These are phyloP conservation scores for Helogale parvula DNA, from an alignment of 2,113 vertebrate species.

Conservation along the genomic window DNA sequence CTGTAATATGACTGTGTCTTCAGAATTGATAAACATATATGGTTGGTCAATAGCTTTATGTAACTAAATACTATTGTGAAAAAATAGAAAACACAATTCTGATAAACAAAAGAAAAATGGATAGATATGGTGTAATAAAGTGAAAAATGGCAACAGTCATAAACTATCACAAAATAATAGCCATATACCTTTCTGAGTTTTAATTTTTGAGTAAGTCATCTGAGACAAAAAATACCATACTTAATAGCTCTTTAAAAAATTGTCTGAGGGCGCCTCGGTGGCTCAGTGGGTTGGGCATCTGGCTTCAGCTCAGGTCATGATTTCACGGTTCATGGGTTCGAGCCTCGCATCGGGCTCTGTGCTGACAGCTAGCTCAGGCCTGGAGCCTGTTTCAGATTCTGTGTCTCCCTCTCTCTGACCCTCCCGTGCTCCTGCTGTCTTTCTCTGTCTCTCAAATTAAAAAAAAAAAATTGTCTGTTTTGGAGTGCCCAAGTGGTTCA, in stretches of 20 bases:
- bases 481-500: too few species aligned
- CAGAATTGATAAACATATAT: not conserved
- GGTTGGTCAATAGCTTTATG: not conserved
- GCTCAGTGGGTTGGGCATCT: too few species aligned
- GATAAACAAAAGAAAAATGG: not conserved
- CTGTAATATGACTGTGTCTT: not conserved
- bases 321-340: too few species aligned
- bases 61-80: not conserved
- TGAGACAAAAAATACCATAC: not conserved
- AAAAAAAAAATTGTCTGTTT: too few species aligned
- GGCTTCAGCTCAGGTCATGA: too few species aligned
- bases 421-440: too few species aligned
- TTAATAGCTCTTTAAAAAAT: not conserved
- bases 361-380: too few species aligned
- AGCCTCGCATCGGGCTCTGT: too few species aligned
- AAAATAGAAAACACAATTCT: not conserved
- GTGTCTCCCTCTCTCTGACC: too few species aligned
- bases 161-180: not conserved
- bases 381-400: too few species aligned
- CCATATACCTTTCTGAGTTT: not conserved
- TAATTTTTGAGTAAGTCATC: not conserved
- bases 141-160: not conserved
- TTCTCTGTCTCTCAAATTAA: too few species aligned
- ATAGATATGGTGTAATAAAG: not conserved
- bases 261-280: too few species aligned